These are phyloP conservation scores for Poeciliopsis gracilis DNA, from an alignment of 2,797 vertebrate species.

Conservation along the genomic window DNA sequence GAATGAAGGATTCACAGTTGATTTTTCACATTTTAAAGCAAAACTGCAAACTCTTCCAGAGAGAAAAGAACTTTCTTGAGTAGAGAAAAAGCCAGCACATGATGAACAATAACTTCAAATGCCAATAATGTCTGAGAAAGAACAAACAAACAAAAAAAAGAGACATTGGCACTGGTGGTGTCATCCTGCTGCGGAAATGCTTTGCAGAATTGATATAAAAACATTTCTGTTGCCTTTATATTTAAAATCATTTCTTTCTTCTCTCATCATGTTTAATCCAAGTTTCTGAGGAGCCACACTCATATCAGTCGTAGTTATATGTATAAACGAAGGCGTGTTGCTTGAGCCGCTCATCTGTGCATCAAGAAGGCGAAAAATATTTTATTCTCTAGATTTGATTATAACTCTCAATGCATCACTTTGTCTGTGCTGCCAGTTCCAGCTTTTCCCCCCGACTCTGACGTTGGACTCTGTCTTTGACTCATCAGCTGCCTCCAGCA, in stretches of 20 bases:
- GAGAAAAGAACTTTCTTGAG: not conserved
- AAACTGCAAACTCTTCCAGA: not conserved
- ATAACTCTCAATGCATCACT: not conserved
- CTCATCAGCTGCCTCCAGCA: not conserved
- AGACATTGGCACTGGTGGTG: too few species aligned
- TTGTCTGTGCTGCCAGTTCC: not conserved
- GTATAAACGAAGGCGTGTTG: not conserved
- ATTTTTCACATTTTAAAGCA: not conserved
- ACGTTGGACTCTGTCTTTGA: not conserved
- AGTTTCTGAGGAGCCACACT: not conserved
- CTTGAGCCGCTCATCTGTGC: not conserved
- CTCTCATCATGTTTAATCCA: not conserved
- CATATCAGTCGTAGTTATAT: too few species aligned
- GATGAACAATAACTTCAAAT: not conserved
- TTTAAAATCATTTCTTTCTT: not conserved
- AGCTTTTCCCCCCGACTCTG: not conserved
- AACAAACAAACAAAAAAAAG: not conserved
- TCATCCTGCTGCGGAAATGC: not conserved
- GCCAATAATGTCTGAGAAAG: not conserved
- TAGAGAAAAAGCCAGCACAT: not conserved
- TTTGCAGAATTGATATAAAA: not conserved
- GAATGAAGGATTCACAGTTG: not conserved
- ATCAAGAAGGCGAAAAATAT: not conserved
- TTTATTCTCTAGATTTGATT: not conserved
- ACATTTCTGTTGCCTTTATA: not conserved